Conservation (phyloP, 2,888 invertebrate species). For the Mythimna albipuncta region DNA sequence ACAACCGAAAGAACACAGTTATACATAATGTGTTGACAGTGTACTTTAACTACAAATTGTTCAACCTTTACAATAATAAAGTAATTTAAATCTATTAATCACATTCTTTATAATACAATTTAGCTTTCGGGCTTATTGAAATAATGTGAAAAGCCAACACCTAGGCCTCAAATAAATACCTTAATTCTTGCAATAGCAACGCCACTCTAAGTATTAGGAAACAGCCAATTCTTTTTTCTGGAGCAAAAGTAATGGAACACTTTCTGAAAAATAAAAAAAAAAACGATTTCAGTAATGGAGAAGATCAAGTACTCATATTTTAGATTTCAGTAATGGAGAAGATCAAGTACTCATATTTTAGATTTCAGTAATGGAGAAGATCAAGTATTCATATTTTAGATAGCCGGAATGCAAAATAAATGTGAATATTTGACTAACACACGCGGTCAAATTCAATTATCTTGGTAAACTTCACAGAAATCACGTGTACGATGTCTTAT, state of each 20-base stretch:
- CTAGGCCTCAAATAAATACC: conserved; percentile 57
- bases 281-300: not conserved
- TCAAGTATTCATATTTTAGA: too few relatives aligned
- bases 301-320: too few relatives aligned
- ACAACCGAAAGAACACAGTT: conserved; percentile 11
- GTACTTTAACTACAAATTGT: not conserved
- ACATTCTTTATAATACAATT: conserved; percentile 49
- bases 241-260: conserved; percentile 63
- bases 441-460: too few relatives aligned
- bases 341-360: too few relatives aligned
- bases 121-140: conserved; percentile 46
- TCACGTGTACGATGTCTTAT: too few relatives aligned
- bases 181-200: conserved; percentile 74
- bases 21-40: conserved; percentile 12
- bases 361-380: too few relatives aligned
- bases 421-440: too few relatives aligned
- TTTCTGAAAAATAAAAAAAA: conserved; percentile 65
- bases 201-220: conserved; percentile 66
- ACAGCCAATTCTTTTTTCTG: conserved; percentile 65
- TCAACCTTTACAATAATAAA: conserved; percentile 6
- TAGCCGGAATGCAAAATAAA: too few relatives aligned
- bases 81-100: conserved; percentile 36
- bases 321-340: too few relatives aligned
- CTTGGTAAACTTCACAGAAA: too few relatives aligned
- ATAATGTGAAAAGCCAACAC: conserved; percentile 47